Percentiles rank a stretch among this genome's conserved stretches.
Evolutionary conservation across 35 echinoderm and acorn worm species (phyloP).

Genomic region (Amphiura filiformis): DNA sequence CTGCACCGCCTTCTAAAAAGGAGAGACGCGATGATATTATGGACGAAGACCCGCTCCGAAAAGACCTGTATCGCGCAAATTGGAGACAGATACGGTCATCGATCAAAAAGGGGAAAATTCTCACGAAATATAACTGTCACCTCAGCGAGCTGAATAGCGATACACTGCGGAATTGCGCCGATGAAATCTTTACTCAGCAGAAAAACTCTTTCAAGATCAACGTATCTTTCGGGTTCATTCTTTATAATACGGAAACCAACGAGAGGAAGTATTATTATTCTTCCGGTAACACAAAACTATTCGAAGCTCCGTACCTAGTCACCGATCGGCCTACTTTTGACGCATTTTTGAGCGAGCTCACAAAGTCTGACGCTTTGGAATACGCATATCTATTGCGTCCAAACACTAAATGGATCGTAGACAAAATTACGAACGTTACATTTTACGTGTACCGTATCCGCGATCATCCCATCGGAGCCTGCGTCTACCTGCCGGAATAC

Average conservation of each 20-base stretch:
- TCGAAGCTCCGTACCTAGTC: constrained; percentile 20
- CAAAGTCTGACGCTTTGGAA: constrained; percentile 9
- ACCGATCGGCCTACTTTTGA: background rate
- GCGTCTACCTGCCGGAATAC: constrained; percentile 16
- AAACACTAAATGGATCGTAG: constrained; percentile 40
- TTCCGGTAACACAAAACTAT: background rate
- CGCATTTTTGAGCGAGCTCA: background rate
- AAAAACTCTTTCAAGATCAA: constrained; percentile 1
- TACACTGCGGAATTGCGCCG: background rate
- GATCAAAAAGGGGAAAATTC: background rate
- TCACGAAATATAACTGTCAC: background rate
- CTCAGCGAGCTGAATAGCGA: background rate
- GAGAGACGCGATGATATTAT: too few relatives aligned
- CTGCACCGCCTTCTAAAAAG: too few relatives aligned
- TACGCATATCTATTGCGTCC: constrained; percentile 16
- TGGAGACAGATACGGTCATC: background rate
- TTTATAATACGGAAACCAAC: background rate
- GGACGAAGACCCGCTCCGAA: background rate
- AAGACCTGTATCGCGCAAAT: background rate
- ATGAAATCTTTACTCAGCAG: background rate
- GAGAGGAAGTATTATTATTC: background rate
- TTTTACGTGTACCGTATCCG: constrained; percentile 25
- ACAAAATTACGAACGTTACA: constrained; percentile 27
- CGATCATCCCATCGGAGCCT: constrained; percentile 41
- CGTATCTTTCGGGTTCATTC: background rate